Evolutionary conservation across 2,888 invertebrate species (phyloP).

Genomic region (Eudasyphora cyanicolor): DNA sequence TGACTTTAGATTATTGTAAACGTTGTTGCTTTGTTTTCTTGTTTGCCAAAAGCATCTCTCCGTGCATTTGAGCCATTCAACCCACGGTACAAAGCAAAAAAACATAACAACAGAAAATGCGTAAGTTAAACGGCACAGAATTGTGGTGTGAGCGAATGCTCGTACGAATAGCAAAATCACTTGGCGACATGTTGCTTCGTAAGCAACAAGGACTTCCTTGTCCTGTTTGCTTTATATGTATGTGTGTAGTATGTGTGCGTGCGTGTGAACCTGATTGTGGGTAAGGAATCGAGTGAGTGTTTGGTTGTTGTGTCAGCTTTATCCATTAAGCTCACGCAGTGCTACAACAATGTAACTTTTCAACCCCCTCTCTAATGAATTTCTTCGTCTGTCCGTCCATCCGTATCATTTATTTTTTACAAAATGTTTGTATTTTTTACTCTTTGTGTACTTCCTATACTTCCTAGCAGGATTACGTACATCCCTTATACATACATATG

Average conservation of each 20-base stretch:
- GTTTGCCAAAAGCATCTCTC: conserved; percentile 18
- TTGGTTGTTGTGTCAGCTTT: conserved; percentile 53
- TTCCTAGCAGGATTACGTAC: conserved; percentile 31
- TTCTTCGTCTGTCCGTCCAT: background rate
- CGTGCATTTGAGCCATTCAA: conserved; percentile 39
- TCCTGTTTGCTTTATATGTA: background rate
- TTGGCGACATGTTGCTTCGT: conserved; percentile 62
- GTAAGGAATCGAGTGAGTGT: conserved; percentile 27
- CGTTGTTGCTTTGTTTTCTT: conserved; percentile 11
- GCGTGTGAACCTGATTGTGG: no score
- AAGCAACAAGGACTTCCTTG: conserved; percentile 53
- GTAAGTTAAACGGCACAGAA: background rate
- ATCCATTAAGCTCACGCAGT: conserved; percentile 51
- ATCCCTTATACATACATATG: no score
- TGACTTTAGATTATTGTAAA: background rate
- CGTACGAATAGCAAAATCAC: conserved; percentile 25
- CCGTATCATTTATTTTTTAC: conserved; percentile 2
- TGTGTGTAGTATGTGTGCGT: background rate
- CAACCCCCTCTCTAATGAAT: conserved; percentile 36
- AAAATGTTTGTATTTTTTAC: conserved; percentile 22
- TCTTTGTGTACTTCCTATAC: conserved; percentile 14
- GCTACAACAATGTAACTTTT: conserved; percentile 41
- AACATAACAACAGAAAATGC: background rate
- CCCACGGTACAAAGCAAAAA: no score
- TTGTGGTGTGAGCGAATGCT: background rate